Evolutionary conservation across 2,888 invertebrate genomes (phyloP), one percentile per base, ranked within the genome.

Genomic region (Hydrotaea diabolus): DNA sequence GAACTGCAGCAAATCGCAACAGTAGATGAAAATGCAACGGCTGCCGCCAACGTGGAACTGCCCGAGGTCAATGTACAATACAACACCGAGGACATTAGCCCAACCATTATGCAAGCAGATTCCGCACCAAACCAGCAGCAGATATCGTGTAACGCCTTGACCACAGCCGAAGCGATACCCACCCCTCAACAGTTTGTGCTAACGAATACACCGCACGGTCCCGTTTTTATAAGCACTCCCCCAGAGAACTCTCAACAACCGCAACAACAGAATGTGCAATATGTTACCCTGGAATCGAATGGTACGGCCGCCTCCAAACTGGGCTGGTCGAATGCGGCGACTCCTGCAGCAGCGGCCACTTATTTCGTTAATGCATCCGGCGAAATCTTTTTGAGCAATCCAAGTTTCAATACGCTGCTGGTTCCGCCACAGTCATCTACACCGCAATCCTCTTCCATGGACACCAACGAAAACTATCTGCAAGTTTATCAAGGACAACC

Each of bases 311-410:
- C 23, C n/a, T n/a, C 53, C 11, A 9, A 73, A 26, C 46, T 62
- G 71, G n/a, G 21, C 23, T 69, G 59, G 59, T 26, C 26, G 0
- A 23, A 59, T 23, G 13, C 23, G 59, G 46, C 43, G 2, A 1
- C 78, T 2, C 49, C 17, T 5, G 66, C 53, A 55, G 36, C 36
- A 11, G 78, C 85, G 9, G 78, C 85, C n/a, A 85, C 85, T 8
- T 85, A 85, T 17, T 82, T 76, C n/a, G 69, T 85, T 11, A 85
- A 85, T 74, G 46, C 85, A 31, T 66, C 79, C 19, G 82, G 82
- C 0, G 85, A 64, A 9, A 49, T 85, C 11, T 85, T 82, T 57
- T 19, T 85, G 0, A 55, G 66, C 76, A 84, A 64, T 66, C 23
- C 80, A 1, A 36, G 66, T 11, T 73, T 80, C 23, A 83, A 77